These are phyloP conservation scores for Noctuana brunneofusca DNA, from an alignment of 2,888 invertebrate species.

Conservation along the genomic window DNA sequence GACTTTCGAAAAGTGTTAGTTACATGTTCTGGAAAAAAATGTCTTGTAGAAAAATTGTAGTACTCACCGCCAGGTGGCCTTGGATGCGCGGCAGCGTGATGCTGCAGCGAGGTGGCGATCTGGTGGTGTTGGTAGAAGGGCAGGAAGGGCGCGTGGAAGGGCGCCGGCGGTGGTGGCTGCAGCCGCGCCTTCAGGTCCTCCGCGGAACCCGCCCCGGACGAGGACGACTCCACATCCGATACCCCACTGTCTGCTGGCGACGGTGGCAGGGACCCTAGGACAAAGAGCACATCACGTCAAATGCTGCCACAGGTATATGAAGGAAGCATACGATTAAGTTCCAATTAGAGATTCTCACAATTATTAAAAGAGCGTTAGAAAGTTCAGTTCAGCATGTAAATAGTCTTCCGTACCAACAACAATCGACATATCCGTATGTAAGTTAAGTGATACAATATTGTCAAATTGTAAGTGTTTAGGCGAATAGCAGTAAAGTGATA, in stretches of 20 bases:
- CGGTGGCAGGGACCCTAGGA: conserved; percentile 95
- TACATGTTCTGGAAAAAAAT: no score
- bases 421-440: no score
- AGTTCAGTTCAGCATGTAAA: no score
- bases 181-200: conserved; percentile 94
- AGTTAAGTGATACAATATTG: no score
- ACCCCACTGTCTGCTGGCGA: conserved; percentile 99
- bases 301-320: no score
- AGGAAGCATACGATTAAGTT: no score
- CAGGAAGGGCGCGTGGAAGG: conserved; percentile 83
- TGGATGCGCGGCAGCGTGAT: conserved; percentile 77
- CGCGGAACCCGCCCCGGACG: conserved; percentile 89
- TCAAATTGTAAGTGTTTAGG: no score
- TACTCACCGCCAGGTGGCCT: conserved; percentile 74
- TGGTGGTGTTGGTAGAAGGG: conserved; percentile 87
- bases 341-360: no score
- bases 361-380: no score
- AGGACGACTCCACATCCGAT: conserved; percentile 97
- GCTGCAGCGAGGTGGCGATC: conserved; percentile 77
- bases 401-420: no score
- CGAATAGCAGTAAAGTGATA: no score
- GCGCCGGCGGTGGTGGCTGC: conserved; percentile 87
- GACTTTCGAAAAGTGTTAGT: not conserved
- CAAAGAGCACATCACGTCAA: not conserved
- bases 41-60: not conserved